These are phyloP conservation scores for Rotaria magnacalcarata DNA, from an alignment of 2,888 invertebrate genomes.

Conservation along the genomic window DNA sequence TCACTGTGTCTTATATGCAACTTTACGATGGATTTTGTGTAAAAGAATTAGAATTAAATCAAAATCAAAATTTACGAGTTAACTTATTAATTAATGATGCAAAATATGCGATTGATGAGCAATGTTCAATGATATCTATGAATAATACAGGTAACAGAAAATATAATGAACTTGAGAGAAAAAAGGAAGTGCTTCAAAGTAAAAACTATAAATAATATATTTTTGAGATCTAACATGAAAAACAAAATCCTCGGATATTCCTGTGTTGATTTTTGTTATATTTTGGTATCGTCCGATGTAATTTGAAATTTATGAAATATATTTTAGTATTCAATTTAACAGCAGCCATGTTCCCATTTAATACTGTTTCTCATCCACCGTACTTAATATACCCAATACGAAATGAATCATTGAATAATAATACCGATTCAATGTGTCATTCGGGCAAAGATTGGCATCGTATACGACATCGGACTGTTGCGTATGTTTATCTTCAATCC, in stretches of 20 bases:
- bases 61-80: background rate
- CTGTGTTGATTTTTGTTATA: background rate
- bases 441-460: background rate
- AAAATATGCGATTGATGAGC: background rate
- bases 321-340: background rate
- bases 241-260: too few relatives aligned
- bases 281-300: background rate
- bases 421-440: background rate
- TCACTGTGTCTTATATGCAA: background rate
- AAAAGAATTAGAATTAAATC: background rate
- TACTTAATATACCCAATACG: background rate
- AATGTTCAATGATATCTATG: background rate
- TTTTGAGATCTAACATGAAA: too few relatives aligned
- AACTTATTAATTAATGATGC: background rate
- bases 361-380: background rate
- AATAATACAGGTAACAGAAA: background rate
- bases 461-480: background rate
- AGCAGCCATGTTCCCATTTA: background rate
- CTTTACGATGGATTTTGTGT: conserved; percentile 27
- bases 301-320: background rate
- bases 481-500: background rate
- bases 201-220: too few relatives aligned
- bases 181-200: too few relatives aligned
- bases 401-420: background rate
- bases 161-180: too few relatives aligned